phyloP scores from a whole-genome alignment of 2,888 invertebrate genomes.

The Tuberolachnus salignus region DNA sequence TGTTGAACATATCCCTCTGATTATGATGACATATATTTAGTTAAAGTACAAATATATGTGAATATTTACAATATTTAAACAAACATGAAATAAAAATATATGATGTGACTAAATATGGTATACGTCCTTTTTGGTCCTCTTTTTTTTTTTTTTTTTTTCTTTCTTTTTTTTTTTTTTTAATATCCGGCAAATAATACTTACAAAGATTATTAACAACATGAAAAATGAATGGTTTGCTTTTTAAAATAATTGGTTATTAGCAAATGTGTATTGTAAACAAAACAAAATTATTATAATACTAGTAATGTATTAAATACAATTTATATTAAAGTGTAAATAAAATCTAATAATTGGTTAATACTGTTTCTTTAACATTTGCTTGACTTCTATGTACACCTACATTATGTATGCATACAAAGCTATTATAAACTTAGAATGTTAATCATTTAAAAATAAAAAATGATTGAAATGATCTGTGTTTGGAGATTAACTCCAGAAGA shows the following conservation, averaged over 20 bases:
- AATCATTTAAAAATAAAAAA: not conserved
- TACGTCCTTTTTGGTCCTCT: constrained; percentile 53
- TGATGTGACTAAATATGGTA: constrained; percentile 56
- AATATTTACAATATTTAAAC: constrained; percentile 53
- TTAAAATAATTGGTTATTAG: constrained; percentile 34
- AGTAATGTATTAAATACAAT: constrained; percentile 46
- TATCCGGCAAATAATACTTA: constrained; percentile 13
- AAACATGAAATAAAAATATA: constrained; percentile 55
- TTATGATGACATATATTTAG: constrained; percentile 53
- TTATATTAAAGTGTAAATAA: constrained; percentile 43
- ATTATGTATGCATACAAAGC: not conserved
- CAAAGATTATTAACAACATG: constrained; percentile 3
- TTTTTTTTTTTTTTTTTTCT: constrained; percentile 22
- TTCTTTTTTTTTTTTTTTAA: constrained; percentile 21
- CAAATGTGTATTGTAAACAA: constrained; percentile 37
- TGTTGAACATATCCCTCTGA: constrained; percentile 35
- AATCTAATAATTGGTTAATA: constrained; percentile 35
- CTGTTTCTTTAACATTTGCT: constrained; percentile 38
- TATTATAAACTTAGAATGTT: not conserved
- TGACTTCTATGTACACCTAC: constrained; percentile 31
- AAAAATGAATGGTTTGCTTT: constrained; percentile 35
- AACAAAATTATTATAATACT: constrained; percentile 33
- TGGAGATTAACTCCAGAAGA: constrained; percentile 33
- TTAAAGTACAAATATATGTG: constrained; percentile 54
- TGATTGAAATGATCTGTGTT: constrained; percentile 5